phyloP scores from a whole-genome alignment of 2,888 invertebrate genomes.

The Fabriciana adippe region DNA sequence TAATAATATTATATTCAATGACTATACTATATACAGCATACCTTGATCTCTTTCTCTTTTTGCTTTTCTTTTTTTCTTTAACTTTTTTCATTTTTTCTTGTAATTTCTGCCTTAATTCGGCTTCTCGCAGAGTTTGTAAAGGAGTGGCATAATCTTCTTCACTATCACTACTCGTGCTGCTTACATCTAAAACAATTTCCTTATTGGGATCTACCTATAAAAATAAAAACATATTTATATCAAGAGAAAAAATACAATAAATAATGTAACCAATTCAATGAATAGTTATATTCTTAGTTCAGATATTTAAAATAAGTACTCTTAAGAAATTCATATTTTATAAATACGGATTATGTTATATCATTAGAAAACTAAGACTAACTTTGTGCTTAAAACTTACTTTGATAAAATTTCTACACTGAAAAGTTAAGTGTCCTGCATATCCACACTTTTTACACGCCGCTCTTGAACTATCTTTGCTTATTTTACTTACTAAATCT shows the following conservation, averaged over 20 bases:
- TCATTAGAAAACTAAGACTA: background rate
- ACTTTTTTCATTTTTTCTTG: conserved; percentile 83
- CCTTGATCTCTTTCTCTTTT: conserved; percentile 65
- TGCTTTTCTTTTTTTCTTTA: conserved; percentile 80
- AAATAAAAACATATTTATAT: background rate
- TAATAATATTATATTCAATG: background rate
- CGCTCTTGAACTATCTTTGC: conserved; percentile 89
- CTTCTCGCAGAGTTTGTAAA: conserved; percentile 89
- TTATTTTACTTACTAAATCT: conserved; percentile 74
- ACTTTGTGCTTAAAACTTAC: conserved; percentile 60
- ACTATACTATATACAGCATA: conserved; percentile 29
- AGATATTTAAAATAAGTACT: no score
- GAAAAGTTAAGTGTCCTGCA: conserved; percentile 97
- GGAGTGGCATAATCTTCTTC: conserved; percentile 92
- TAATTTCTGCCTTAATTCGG: conserved; percentile 88
- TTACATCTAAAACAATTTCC: conserved; percentile 95
- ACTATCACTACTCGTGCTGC: conserved; percentile 96
- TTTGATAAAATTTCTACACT: conserved; percentile 97
- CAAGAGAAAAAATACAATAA: no score
- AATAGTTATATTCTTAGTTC: no score
- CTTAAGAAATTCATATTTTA: no score
- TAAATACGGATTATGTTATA: no score
- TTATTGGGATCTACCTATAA: conserved; percentile 92
- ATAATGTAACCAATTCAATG: no score
- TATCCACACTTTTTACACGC: conserved; percentile 98